Evolutionary conservation across 1,140 invertebrate genomes (phyloP).

Genomic region (Linepithema humile): DNA sequence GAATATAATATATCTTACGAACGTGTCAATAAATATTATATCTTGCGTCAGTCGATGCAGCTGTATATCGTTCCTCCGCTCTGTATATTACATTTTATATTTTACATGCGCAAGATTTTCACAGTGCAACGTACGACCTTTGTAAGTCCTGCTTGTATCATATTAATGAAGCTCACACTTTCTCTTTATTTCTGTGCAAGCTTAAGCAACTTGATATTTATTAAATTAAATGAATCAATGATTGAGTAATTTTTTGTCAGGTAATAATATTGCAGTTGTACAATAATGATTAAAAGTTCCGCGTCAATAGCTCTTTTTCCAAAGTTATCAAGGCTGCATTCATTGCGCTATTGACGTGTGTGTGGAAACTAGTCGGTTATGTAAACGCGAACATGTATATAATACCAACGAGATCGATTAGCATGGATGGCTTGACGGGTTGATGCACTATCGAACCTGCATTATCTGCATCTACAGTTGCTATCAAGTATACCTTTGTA

Average conservation of each 20-base stretch:
- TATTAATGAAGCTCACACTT: too few species aligned
- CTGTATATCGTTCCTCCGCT: background rate
- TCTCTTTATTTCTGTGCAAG: background rate
- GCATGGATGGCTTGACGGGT: constrained; percentile 53
- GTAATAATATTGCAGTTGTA: background rate
- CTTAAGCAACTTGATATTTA: background rate
- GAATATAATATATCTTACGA: background rate
- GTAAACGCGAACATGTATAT: constrained; percentile 41
- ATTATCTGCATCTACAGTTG: constrained; percentile 53
- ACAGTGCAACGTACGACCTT: too few species aligned
- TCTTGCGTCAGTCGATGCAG: background rate
- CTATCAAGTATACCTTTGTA: constrained; percentile 44
- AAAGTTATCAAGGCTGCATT: constrained; percentile 23
- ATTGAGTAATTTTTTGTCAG: too few species aligned
- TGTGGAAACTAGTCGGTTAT: constrained; percentile 46
- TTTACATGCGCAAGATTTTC: background rate
- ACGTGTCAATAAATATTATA: background rate
- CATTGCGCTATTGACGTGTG: constrained; percentile 11
- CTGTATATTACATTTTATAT: background rate
- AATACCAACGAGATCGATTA: constrained; percentile 56
- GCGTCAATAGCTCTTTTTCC: background rate
- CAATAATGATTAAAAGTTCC: background rate
- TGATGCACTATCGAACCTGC: constrained; percentile 50
- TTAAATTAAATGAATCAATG: background rate
- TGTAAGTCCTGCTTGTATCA: background rate